Evolutionary conservation across 2,797 vertebrate species (phyloP).

Genomic region (Philypnodon macrostomus): DNA sequence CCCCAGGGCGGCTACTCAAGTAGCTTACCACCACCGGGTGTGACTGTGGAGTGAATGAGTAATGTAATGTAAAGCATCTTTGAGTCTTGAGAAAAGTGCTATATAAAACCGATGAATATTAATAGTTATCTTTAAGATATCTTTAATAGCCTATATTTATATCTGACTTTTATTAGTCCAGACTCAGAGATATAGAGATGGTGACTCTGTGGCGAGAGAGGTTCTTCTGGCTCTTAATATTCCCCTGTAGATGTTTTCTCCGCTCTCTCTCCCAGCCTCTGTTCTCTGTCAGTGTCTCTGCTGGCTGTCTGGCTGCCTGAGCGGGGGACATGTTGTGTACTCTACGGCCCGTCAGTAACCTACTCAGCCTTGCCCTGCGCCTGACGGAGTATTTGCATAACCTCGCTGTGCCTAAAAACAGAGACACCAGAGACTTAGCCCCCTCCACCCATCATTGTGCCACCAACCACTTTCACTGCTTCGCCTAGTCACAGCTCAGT

Average conservation of each 20-base stretch:
- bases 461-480: constrained; percentile 48
- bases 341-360: constrained; percentile 84
- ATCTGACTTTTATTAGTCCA: constrained; percentile 47
- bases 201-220: constrained; percentile 16
- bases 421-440: constrained; percentile 62
- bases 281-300: constrained; percentile 77
- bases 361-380: constrained; percentile 82
- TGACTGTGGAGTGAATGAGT: no score
- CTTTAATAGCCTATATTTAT: no score
- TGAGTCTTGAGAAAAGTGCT: no score
- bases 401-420: constrained; percentile 76
- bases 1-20: no score
- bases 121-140: background rate
- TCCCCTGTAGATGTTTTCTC: constrained; percentile 46
- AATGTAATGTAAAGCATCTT: no score
- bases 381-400: constrained; percentile 85
- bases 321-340: constrained; percentile 82
- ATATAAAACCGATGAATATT: no score
- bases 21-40: no score
- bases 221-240: constrained; percentile 55
- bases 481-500: constrained; percentile 60
- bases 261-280: constrained; percentile 33
- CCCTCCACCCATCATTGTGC: constrained; percentile 22
- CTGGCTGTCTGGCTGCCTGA: constrained; percentile 72
- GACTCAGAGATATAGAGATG: constrained; percentile 30